A percentile compares a stretch with the other conserved stretches of the same genome.
phyloP scores from a whole-genome alignment of 2,797 vertebrate species.

The Lacerta agilis region DNA sequence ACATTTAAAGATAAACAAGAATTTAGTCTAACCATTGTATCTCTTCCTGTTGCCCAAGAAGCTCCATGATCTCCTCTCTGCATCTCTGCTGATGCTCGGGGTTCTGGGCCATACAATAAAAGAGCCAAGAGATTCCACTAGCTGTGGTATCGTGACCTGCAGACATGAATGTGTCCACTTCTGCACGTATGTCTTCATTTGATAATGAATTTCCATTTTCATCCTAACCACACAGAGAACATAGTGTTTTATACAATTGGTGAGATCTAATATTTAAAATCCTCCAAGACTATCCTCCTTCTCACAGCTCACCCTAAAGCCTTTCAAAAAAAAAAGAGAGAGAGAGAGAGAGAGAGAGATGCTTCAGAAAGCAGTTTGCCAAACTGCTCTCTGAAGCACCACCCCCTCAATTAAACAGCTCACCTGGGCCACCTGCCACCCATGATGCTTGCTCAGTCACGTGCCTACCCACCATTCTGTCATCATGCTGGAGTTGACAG shows the following conservation, averaged over 20 bases:
- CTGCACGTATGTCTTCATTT: constrained; percentile 81
- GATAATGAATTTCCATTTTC: constrained; percentile 82
- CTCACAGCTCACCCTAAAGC: too few species aligned
- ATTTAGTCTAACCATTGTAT: constrained; percentile 84
- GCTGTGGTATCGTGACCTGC: constrained; percentile 86
- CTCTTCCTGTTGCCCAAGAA: constrained; percentile 74
- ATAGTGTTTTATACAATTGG: background rate
- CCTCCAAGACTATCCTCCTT: background rate
- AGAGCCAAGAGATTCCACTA: constrained; percentile 83
- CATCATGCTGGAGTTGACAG: too few species aligned
- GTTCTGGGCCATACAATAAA: constrained; percentile 85
- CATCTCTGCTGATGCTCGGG: constrained; percentile 87
- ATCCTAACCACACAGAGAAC: constrained; percentile 73
- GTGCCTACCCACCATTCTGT: too few species aligned
- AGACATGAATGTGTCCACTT: constrained; percentile 90
- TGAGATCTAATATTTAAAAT: background rate
- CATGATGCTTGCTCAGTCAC: too few species aligned
- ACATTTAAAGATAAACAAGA: background rate
- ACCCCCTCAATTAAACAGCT: too few species aligned
- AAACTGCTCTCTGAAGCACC: too few species aligned
- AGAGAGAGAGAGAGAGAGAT: too few species aligned
- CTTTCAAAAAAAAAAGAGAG: too few species aligned
- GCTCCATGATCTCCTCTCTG: constrained; percentile 82
- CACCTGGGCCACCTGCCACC: too few species aligned
- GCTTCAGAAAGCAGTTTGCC: too few species aligned